Percentiles rank a stretch among this genome's conserved stretches.
phyloP scores from a whole-genome alignment of 1,140 invertebrate species.

The Musca vetustissima region DNA sequence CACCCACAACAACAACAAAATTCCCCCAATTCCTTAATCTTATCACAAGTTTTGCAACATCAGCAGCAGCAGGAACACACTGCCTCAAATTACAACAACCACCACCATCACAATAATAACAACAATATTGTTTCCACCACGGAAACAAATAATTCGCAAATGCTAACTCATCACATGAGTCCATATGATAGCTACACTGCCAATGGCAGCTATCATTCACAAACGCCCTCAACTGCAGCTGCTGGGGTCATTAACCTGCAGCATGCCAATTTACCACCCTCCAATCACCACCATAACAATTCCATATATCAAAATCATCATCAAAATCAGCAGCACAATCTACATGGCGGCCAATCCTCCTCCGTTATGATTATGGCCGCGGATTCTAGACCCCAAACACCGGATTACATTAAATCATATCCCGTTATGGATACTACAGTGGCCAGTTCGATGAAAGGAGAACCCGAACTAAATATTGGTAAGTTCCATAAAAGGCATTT shows the following conservation, averaged over 20 bases:
- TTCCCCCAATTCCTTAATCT: conserved; percentile 19
- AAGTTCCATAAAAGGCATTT: conserved; percentile 27
- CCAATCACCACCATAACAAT: conserved; percentile 6
- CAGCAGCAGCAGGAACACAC: not conserved
- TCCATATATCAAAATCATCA: not conserved
- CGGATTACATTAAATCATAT: conserved; percentile 54
- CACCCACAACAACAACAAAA: conserved; percentile 36
- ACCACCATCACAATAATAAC: not conserved
- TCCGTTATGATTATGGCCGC: conserved; percentile 39
- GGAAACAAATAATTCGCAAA: not conserved
- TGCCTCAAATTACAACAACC: not conserved
- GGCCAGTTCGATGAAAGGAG: conserved; percentile 60
- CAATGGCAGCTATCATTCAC: conserved; percentile 26
- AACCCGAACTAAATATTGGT: conserved; percentile 65
- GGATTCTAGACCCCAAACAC: conserved; percentile 52
- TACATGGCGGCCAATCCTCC: not conserved
- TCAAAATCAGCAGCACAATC: too few relatives aligned
- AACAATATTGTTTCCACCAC: conserved; percentile 6
- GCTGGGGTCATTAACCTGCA: too few relatives aligned
- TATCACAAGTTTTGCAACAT: conserved; percentile 18
- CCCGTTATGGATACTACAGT: conserved; percentile 64
- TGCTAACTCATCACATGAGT: too few relatives aligned
- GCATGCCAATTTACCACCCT: not conserved
- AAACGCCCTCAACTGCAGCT: not conserved
- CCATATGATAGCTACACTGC: not conserved